A percentile compares a stretch with the other conserved stretches of the same genome.
Evolutionary conservation across 2,113 vertebrate genomes (phyloP).

Genomic region (Otocyon megalotis): DNA sequence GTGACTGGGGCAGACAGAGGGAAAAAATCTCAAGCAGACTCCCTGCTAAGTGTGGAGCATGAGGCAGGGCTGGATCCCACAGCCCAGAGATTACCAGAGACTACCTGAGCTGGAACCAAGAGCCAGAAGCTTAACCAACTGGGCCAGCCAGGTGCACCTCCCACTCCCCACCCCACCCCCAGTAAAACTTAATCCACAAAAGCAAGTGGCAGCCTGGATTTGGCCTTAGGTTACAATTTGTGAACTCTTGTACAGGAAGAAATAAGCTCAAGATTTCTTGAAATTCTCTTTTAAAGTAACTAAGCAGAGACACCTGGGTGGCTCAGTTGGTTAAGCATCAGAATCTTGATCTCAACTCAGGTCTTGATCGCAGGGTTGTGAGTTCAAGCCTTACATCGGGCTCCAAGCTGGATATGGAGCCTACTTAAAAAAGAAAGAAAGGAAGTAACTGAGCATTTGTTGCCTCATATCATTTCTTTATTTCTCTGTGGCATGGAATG

Average conservation of each 20-base stretch:
- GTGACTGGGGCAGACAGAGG: not conserved
- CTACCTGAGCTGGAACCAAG: not conserved
- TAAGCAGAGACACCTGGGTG: not conserved
- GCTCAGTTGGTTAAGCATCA: not conserved
- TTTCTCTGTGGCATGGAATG: slow-evolving; percentile 6
- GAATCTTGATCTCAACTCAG: not conserved
- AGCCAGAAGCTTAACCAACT: not conserved
- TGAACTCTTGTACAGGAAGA: not conserved
- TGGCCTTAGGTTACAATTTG: not conserved
- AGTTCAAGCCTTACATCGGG: not conserved
- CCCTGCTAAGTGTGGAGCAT: not conserved
- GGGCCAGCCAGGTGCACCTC: not conserved
- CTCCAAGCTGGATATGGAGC: not conserved
- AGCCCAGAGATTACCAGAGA: not conserved
- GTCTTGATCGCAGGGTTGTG: not conserved
- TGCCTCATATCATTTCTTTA: not conserved
- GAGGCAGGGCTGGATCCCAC: not conserved
- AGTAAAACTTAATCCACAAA: slow-evolving; percentile 49
- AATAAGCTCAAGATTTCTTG: not conserved
- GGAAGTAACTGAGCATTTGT: not conserved
- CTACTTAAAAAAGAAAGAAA: not conserved
- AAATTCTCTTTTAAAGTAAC: slow-evolving; percentile 33
- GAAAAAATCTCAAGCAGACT: not conserved
- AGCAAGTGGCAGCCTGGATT: not conserved
- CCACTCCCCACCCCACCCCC: not conserved